A percentile compares a stretch with the other conserved stretches of the same genome.
Conservation (phyloP, 1,140 invertebrate genomes). For the Bombus haemorrhoidalis region DNA sequence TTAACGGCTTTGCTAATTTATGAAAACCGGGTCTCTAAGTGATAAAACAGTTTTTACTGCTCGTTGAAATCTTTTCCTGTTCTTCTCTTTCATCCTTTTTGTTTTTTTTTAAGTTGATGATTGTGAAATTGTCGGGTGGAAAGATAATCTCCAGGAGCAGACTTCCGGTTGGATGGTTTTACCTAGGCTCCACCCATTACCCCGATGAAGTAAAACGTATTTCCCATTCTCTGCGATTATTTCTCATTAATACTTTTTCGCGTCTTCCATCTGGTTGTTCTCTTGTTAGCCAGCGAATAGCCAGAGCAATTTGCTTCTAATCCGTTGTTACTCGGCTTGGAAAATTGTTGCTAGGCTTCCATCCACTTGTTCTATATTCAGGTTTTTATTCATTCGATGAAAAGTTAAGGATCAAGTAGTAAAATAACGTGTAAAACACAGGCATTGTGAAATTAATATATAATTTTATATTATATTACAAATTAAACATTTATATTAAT, state of each 20-base stretch:
- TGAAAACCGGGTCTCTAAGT: background rate
- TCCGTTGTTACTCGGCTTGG: background rate
- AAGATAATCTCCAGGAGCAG: conserved; percentile 1
- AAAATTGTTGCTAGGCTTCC: background rate
- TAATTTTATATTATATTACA: too few species aligned
- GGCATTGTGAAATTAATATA: too few species aligned
- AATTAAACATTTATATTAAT: too few species aligned
- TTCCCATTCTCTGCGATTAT: background rate
- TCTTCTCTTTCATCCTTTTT: background rate
- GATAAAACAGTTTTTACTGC: background rate
- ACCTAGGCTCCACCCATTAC: background rate
- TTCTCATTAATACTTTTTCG: background rate
- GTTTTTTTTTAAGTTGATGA: background rate
- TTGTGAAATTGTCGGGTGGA: background rate
- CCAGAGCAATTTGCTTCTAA: background rate
- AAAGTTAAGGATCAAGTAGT: too few species aligned
- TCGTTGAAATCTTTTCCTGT: background rate
- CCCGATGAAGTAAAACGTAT: background rate
- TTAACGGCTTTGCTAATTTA: background rate
- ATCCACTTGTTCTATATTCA: background rate
- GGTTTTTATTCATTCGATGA: background rate
- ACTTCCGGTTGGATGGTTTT: background rate
- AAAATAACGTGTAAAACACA: too few species aligned
- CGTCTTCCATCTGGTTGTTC: background rate
- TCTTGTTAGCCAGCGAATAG: background rate